These are phyloP conservation scores for Gnathonemus longibarbis DNA, from an alignment of 2,113 vertebrate genomes.

Conservation along the genomic window DNA sequence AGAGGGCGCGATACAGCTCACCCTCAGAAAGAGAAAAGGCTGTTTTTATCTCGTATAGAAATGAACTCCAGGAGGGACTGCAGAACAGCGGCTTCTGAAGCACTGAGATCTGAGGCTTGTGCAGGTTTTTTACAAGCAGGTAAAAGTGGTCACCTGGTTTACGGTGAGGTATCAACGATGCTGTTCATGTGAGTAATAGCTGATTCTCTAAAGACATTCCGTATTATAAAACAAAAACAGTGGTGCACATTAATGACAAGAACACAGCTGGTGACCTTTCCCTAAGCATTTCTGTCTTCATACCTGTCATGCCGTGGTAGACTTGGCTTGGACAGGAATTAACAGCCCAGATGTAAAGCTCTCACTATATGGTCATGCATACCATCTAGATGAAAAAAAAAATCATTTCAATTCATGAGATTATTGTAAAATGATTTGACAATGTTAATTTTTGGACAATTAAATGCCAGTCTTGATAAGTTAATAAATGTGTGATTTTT, in stretches of 20 bases:
- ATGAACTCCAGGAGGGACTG: background rate
- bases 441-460: constrained; percentile 46
- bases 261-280: constrained; percentile 33
- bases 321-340: constrained; percentile 39
- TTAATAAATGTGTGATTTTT: constrained; percentile 17
- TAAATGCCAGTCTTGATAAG: constrained; percentile 9
- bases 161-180: background rate
- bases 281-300: constrained; percentile 40
- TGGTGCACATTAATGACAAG: background rate
- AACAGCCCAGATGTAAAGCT: background rate
- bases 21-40: background rate
- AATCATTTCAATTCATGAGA: constrained; percentile 52
- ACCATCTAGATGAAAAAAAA: constrained; percentile 32
- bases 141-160: background rate
- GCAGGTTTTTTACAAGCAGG: background rate
- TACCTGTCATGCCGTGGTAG: constrained; percentile 38
- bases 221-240: background rate
- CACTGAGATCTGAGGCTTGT: background rate
- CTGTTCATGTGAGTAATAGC: background rate
- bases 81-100: background rate
- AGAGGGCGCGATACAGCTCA: background rate
- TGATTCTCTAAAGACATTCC: background rate
- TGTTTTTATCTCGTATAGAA: background rate
- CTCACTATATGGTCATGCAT: constrained; percentile 37
- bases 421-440: constrained; percentile 35